phyloP scores from a whole-genome alignment of 2,113 vertebrate species.

The Scolopax mira region DNA sequence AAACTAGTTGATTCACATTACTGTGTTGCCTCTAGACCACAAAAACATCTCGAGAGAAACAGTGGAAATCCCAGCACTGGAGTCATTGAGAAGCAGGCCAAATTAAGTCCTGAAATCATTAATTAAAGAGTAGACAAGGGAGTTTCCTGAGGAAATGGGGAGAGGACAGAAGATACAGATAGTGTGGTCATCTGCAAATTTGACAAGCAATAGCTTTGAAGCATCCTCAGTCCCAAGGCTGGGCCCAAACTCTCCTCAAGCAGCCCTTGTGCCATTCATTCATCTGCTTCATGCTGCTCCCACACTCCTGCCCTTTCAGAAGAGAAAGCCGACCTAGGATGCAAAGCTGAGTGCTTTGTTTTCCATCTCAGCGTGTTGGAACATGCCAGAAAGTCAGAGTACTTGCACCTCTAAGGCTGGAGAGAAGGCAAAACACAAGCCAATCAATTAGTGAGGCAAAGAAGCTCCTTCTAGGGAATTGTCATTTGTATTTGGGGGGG shows the following conservation, averaged over 20 bases:
- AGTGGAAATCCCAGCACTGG: background rate
- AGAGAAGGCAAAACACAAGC: background rate
- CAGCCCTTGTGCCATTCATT: background rate
- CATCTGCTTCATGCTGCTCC: background rate
- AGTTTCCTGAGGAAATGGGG: background rate
- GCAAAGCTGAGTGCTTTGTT: background rate
- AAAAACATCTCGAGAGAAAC: background rate
- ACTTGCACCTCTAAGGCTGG: background rate
- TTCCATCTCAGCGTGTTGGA: background rate
- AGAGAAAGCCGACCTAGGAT: background rate
- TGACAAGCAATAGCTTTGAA: background rate
- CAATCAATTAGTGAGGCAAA: background rate
- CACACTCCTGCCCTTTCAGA: background rate
- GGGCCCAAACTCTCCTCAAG: background rate
- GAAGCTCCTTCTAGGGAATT: background rate
- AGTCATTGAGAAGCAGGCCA: background rate
- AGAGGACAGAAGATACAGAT: background rate
- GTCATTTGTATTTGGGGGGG: background rate
- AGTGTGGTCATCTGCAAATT: background rate
- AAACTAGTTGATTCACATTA: background rate
- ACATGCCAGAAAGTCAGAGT: background rate
- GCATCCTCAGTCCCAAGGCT: background rate
- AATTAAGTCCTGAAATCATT: background rate
- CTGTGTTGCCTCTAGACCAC: background rate
- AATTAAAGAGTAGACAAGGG: background rate